These are phyloP conservation scores for Drosophila phalerata DNA, from an alignment of 2,888 invertebrate genomes.

Conservation along the genomic window DNA sequence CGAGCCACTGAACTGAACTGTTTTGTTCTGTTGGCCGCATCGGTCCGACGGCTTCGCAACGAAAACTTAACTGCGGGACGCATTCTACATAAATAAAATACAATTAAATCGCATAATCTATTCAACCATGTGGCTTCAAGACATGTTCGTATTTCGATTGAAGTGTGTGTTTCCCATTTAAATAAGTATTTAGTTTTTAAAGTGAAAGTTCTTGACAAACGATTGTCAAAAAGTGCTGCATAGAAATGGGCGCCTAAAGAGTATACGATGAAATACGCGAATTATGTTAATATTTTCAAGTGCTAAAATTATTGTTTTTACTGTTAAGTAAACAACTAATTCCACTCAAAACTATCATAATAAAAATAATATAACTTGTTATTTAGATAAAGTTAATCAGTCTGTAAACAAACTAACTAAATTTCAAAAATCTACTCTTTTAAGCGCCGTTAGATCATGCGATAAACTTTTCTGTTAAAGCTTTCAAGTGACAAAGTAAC, in stretches of 20 bases:
- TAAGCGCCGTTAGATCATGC: background rate
- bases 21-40: conserved; percentile 25
- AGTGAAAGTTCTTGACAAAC: conserved; percentile 41
- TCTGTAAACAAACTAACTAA: background rate
- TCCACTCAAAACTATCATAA: no score
- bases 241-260: conserved; percentile 37
- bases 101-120: conserved; percentile 1
- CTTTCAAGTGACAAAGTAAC: background rate
- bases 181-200: conserved; percentile 11
- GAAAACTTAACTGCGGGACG: conserved; percentile 15
- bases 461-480: background rate
- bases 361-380: no score
- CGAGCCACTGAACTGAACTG: conserved; percentile 50
- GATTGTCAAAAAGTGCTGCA: conserved; percentile 26
- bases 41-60: conserved; percentile 23
- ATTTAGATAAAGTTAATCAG: background rate
- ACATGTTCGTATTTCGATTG: background rate
- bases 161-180: conserved; percentile 4
- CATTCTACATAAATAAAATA: background rate
- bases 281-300: conserved; percentile 4
- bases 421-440: background rate
- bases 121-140: conserved; percentile 27
- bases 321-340: background rate
- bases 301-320: background rate
- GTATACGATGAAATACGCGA: background rate